These are phyloP conservation scores for Parnassius glacialis DNA, from an alignment of 2,888 invertebrate genomes.

Conservation along the genomic window DNA sequence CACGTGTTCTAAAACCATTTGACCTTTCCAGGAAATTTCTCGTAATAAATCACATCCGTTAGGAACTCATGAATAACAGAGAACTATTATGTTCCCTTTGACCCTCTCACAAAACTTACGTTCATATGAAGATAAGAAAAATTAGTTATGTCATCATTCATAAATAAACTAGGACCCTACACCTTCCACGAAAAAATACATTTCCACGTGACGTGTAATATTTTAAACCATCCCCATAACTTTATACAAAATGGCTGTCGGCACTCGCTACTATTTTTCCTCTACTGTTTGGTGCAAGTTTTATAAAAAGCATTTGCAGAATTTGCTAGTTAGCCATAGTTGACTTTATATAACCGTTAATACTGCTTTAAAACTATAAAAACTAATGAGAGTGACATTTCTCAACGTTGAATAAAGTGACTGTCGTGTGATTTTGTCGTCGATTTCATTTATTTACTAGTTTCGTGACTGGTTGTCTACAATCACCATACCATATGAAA, in stretches of 20 bases:
- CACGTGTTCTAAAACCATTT: too few relatives aligned
- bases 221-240: constrained; percentile 75
- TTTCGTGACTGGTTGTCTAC: too few relatives aligned
- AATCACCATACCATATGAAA: too few relatives aligned
- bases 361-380: too few relatives aligned
- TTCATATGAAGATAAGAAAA: constrained; percentile 39
- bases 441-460: too few relatives aligned
- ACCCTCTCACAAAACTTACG: constrained; percentile 16
- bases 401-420: too few relatives aligned
- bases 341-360: too few relatives aligned
- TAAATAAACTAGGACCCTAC: constrained; percentile 42
- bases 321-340: not conserved
- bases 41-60: constrained; percentile 13
- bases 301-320: constrained; percentile 25
- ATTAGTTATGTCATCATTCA: constrained; percentile 57
- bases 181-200: constrained; percentile 57
- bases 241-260: constrained; percentile 77
- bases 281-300: constrained; percentile 41
- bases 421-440: too few relatives aligned
- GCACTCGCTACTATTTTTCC: constrained; percentile 74
- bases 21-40: constrained; percentile 1
- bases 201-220: constrained; percentile 70
- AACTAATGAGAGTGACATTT: too few relatives aligned
- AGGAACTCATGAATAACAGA: constrained; percentile 6
- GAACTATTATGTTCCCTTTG: constrained; percentile 14